Evolutionary conservation across 2,888 invertebrate genomes (phyloP).

Genomic region (Unio delphinus): DNA sequence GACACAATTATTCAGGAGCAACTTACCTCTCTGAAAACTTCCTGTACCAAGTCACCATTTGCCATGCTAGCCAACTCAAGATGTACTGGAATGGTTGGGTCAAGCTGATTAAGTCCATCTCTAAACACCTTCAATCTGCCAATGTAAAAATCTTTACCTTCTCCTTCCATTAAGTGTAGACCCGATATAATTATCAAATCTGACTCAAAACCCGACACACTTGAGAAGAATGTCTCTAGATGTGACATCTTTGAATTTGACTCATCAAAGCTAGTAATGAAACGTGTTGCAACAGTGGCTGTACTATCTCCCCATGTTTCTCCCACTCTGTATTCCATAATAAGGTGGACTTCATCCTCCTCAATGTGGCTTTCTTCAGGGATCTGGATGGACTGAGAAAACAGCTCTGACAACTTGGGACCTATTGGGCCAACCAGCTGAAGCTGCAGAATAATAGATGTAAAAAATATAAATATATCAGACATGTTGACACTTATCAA

Average conservation of each 20-base stretch:
- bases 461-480: background rate
- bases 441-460: conserved; percentile 59
- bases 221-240: conserved; percentile 71
- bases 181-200: conserved; percentile 72
- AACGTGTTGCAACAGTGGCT: conserved; percentile 71
- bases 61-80: conserved; percentile 73
- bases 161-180: conserved; percentile 71
- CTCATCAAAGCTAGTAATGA: conserved; percentile 72
- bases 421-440: conserved; percentile 73
- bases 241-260: conserved; percentile 64
- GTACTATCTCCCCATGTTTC: conserved; percentile 69
- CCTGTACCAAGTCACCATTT: conserved; percentile 63
- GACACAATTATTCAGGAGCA: background rate
- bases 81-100: conserved; percentile 70
- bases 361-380: conserved; percentile 59
- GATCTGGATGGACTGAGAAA: conserved; percentile 68
- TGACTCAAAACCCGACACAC: conserved; percentile 64
- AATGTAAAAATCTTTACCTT: conserved; percentile 47
- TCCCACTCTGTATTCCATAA: conserved; percentile 72
- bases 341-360: conserved; percentile 72
- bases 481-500: background rate
- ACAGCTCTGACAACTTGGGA: conserved; percentile 67
- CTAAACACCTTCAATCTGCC: conserved; percentile 61
- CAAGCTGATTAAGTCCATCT: conserved; percentile 64
- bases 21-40: conserved; percentile 68